A percentile compares a stretch with the other conserved stretches of the same genome.
Conservation (phyloP, 2,888 invertebrate species). For the Autographa gamma region DNA sequence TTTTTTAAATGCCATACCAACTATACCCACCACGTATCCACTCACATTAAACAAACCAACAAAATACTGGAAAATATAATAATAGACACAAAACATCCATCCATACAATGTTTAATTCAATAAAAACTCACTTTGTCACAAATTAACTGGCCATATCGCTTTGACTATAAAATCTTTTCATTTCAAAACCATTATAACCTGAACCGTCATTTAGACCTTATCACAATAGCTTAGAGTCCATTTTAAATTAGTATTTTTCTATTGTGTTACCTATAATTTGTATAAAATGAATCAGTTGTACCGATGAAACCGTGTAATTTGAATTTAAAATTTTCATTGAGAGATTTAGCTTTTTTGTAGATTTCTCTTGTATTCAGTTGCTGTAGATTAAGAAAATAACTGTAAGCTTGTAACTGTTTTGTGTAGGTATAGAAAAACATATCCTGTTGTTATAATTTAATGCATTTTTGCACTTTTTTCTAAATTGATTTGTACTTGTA, state of each 20-base stretch:
- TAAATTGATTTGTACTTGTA: too few relatives aligned
- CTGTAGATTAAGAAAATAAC: background rate
- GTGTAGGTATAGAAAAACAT: background rate
- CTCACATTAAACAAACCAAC: background rate
- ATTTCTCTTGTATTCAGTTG: background rate
- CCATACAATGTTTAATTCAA: constrained; percentile 44
- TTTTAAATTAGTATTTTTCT: constrained; percentile 20
- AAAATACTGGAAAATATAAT: constrained; percentile 35
- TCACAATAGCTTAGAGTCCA: constrained; percentile 10
- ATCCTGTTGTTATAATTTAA: background rate
- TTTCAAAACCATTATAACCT: constrained; percentile 23
- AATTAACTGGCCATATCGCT: constrained; percentile 58
- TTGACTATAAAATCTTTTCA: constrained; percentile 27
- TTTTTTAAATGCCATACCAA: too few relatives aligned
- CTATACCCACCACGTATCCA: background rate
- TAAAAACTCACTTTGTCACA: constrained; percentile 53
- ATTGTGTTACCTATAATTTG: constrained; percentile 48
- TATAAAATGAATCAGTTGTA: constrained; percentile 49
- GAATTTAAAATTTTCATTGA: constrained; percentile 4
- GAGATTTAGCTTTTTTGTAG: background rate
- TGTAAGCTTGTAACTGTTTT: background rate
- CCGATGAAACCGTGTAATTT: constrained; percentile 36
- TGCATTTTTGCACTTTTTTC: background rate
- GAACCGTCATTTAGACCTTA: constrained; percentile 25
- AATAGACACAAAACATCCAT: constrained; percentile 24